Evolutionary conservation across 1,140 invertebrate species (phyloP).

Genomic region (Drosophila pallidifrons): DNA sequence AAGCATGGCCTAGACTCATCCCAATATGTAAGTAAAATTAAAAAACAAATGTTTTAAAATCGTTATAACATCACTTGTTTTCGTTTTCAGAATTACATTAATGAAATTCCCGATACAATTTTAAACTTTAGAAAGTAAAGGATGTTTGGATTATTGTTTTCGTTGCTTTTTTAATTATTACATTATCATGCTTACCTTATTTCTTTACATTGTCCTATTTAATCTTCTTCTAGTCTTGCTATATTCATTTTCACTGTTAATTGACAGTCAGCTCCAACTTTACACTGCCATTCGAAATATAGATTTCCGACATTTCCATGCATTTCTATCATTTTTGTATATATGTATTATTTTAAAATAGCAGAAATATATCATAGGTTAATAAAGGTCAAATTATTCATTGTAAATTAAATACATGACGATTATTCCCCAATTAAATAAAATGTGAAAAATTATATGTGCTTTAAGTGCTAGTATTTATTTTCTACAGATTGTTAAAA

Average conservation of each 20-base stretch:
- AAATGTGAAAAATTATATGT: constrained; percentile 53
- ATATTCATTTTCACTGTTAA: constrained; percentile 26
- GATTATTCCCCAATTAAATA: constrained; percentile 66
- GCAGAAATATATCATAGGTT: constrained; percentile 74
- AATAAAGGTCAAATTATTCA: constrained; percentile 45
- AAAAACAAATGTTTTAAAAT: background rate
- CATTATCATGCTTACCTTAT: constrained; percentile 23
- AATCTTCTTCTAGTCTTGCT: constrained; percentile 58
- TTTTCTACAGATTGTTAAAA: constrained; percentile 31
- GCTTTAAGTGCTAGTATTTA: constrained; percentile 18
- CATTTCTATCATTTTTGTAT: constrained; percentile 72
- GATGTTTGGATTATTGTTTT: constrained; percentile 37
- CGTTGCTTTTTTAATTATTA: constrained; percentile 22
- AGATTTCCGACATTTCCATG: constrained; percentile 64
- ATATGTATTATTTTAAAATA: constrained; percentile 83
- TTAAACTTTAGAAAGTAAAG: constrained; percentile 81
- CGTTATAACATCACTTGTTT: constrained; percentile 1
- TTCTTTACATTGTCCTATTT: constrained; percentile 10
- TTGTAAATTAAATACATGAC: constrained; percentile 73
- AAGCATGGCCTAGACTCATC: constrained; percentile 86
- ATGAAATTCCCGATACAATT: constrained; percentile 83
- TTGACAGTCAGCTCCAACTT: constrained; percentile 60
- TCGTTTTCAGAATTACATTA: constrained; percentile 78
- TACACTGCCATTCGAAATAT: constrained; percentile 65
- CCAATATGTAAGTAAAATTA: constrained; percentile 87